Evolutionary conservation across 2,113 vertebrate genomes (phyloP).

Genomic region (Cheilinus undulatus): DNA sequence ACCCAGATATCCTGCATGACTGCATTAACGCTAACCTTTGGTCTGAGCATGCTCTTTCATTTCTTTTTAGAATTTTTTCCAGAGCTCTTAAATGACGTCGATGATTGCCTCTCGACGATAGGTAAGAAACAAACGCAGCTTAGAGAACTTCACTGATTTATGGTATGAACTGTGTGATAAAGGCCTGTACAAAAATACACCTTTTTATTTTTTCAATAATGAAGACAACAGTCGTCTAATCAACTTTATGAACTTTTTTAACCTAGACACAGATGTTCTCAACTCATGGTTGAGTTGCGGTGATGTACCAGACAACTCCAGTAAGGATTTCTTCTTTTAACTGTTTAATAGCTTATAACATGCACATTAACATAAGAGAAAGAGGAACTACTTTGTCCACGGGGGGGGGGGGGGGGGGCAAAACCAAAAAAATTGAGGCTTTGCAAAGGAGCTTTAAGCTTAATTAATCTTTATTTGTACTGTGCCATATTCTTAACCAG

Average conservation of each 20-base stretch:
- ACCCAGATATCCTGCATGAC: background rate
- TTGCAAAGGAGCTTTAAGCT: too few relatives aligned
- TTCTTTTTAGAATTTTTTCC: slow-evolving; percentile 7
- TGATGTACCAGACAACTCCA: background rate
- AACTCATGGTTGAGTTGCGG: background rate
- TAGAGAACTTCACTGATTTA: background rate
- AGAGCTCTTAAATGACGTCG: background rate
- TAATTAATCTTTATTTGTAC: too few relatives aligned
- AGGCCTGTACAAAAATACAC: background rate
- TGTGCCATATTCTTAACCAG: too few relatives aligned
- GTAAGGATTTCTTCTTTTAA: slow-evolving; percentile 43
- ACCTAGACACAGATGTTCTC: slow-evolving; percentile 32
- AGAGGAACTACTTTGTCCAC: too few relatives aligned
- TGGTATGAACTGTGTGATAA: background rate
- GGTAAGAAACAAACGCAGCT: background rate
- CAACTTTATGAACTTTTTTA: background rate
- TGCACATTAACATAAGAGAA: too few relatives aligned
- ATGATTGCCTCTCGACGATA: background rate
- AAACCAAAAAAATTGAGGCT: too few relatives aligned
- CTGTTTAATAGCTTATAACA: background rate
- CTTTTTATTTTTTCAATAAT: background rate
- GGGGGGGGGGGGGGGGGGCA: too few relatives aligned
- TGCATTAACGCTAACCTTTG: background rate
- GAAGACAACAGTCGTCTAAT: background rate
- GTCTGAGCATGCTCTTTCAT: background rate